Evolutionary conservation across 2,113 vertebrate species (phyloP), one percentile per base, ranked within the genome.

Genomic region (Neolamprologus modestus): DNA sequence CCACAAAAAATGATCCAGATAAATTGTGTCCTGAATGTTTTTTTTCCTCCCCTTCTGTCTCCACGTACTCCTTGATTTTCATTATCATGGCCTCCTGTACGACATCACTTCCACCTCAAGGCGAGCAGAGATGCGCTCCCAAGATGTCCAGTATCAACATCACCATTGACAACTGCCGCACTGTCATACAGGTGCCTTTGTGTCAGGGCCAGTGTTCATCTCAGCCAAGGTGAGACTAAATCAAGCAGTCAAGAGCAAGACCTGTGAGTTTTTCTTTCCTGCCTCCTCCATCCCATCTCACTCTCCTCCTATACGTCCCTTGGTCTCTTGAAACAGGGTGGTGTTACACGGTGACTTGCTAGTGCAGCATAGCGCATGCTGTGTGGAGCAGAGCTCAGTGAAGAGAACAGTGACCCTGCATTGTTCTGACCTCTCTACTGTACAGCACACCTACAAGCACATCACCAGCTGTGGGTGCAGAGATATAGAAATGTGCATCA

Each of bases 121-220:
- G 95, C 76, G 87, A 93, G 13, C 16, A 42, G 7, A 84, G 7
- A 4, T 96, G 96, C 84, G 31, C 81, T 50, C 91, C 92, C 7
- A 92, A 35, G 86, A 2, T 90, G 73, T 82, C 84, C 52, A 85
- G 5, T 3, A n/a, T 92, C 17, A 92, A 66, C 54, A 3, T 95
- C 12, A 92, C 76, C 1, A 1, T 92, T 7, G 84, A 79, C 9
- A 54, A 88, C 55, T 97, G 96, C 42, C 81, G 13, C 2, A 19
- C 86, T 4, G 37, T 73, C 55, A 28, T 59, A 28, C 55, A 59
- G 55, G 1, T 59, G 55, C 55, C 26, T 16, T 14, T 59, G 55
- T 96, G 95, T 92, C 83, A 94, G 63, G 96, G 96, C 21, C 83
- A 91, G 2, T 96, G 96, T 89, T 47, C 14, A 1, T 92, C 89